Conservation (phyloP, 1,140 invertebrate genomes). For the Hetaerina americana region DNA sequence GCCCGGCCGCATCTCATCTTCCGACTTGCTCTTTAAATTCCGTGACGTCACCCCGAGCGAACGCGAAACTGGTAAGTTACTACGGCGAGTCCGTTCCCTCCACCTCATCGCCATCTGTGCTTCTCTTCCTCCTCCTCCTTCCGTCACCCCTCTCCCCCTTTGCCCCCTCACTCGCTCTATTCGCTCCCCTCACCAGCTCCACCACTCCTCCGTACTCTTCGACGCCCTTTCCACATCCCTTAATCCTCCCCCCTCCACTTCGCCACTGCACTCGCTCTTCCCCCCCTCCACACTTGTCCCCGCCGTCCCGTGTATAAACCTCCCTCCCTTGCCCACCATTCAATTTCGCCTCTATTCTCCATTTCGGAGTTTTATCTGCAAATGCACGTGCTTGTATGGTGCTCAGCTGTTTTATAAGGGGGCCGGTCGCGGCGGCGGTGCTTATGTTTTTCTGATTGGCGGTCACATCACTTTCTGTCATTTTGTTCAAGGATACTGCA, state of each 20-base stretch:
- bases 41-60: neutral
- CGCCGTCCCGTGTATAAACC: neutral
- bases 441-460: too few species aligned
- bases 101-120: conserved; percentile 12
- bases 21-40: conserved; percentile 2
- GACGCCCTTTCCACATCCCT: neutral
- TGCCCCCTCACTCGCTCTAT: too few species aligned
- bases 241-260: neutral
- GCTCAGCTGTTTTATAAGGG: too few species aligned
- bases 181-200: neutral
- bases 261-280: neutral
- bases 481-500: too few species aligned
- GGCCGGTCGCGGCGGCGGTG: too few species aligned
- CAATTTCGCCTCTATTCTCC: too few species aligned
- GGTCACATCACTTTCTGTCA: too few species aligned
- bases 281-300: neutral
- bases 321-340: neutral
- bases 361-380: too few species aligned
- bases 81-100: conserved; percentile 14
- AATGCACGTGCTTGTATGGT: too few species aligned
- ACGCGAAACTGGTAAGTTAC: conserved; percentile 15
- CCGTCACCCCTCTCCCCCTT: conserved; percentile 5
- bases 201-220: neutral
- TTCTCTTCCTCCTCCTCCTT: too few species aligned
- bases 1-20: conserved; percentile 9